Percentiles rank a stretch among this genome's conserved stretches.
Evolutionary conservation across 2,797 vertebrate species (phyloP).

Genomic region (Merluccius polli): DNA sequence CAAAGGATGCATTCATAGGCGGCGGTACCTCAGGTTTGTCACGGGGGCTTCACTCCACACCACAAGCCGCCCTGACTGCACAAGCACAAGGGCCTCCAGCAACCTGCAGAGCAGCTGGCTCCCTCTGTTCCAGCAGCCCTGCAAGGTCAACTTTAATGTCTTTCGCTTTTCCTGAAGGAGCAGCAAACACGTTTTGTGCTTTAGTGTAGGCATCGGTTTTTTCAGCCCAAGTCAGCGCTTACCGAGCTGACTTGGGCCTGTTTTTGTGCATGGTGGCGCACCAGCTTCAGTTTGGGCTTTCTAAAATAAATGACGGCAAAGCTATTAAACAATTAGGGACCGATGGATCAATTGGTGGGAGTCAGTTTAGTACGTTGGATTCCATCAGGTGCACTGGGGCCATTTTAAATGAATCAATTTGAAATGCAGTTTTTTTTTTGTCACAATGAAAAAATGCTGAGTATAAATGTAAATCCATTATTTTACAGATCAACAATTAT

Average conservation of each 20-base stretch:
- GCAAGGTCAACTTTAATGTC: not conserved
- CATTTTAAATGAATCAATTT: not conserved
- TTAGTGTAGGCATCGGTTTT: not conserved
- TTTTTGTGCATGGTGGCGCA: not conserved
- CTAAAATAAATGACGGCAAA: not conserved
- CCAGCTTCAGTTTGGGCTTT: not conserved
- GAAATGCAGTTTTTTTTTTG: not conserved
- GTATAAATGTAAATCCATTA: not conserved
- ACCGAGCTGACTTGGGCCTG: not conserved
- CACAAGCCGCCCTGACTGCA: not conserved
- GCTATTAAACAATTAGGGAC: not conserved
- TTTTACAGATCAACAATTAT: not conserved
- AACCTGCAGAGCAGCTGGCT: not conserved
- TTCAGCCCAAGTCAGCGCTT: too few relatives aligned
- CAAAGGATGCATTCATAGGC: not conserved
- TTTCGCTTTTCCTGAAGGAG: not conserved
- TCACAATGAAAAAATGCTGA: not conserved
- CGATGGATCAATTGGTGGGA: not conserved
- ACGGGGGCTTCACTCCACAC: constrained; percentile 2
- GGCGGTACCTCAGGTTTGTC: not conserved
- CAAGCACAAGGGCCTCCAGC: not conserved
- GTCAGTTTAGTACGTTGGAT: not conserved
- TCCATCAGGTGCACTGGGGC: not conserved
- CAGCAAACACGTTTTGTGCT: not conserved
- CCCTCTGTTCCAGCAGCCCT: not conserved